Conservation (phyloP, 2,113 vertebrate species). For the Amphilophus citrinellus region DNA sequence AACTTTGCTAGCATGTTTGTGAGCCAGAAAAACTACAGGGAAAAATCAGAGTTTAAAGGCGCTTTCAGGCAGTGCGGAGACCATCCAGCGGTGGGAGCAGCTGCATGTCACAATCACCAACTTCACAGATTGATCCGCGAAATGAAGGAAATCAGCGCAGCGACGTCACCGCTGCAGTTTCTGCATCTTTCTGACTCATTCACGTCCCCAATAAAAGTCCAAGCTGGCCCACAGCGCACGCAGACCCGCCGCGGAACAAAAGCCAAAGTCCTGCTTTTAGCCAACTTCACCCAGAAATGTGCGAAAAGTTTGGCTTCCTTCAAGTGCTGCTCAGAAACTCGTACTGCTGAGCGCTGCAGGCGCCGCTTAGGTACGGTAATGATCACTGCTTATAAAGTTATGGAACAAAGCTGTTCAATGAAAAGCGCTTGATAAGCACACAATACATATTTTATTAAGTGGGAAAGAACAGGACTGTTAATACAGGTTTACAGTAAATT, state of each 20-base stretch:
- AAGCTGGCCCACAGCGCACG: accelerated
- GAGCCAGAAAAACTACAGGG: background rate
- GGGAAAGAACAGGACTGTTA: accelerated
- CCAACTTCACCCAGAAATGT: background rate
- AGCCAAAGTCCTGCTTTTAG: background rate
- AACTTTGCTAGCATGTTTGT: constrained; percentile 30
- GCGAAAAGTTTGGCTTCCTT: constrained; percentile 48
- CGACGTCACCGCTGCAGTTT: constrained; percentile 41
- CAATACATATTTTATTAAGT: background rate
- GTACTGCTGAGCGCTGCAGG: background rate
- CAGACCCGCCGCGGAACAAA: accelerated
- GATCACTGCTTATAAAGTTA: accelerated
- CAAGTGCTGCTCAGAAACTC: background rate
- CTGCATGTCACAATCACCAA: constrained; percentile 46
- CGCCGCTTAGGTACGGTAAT: accelerated
- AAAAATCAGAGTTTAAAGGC: background rate
- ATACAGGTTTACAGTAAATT: accelerated
- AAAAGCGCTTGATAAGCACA: background rate
- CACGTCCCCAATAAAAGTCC: constrained; percentile 20
- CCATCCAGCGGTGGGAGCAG: background rate
- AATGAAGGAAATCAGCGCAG: constrained; percentile 61
- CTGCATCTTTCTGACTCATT: constrained; percentile 52
- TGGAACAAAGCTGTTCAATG: background rate
- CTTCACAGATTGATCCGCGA: constrained; percentile 6
- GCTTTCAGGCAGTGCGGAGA: background rate